These are phyloP conservation scores for Barbus barbus DNA, from an alignment of 2,113 vertebrate genomes.

Conservation along the genomic window DNA sequence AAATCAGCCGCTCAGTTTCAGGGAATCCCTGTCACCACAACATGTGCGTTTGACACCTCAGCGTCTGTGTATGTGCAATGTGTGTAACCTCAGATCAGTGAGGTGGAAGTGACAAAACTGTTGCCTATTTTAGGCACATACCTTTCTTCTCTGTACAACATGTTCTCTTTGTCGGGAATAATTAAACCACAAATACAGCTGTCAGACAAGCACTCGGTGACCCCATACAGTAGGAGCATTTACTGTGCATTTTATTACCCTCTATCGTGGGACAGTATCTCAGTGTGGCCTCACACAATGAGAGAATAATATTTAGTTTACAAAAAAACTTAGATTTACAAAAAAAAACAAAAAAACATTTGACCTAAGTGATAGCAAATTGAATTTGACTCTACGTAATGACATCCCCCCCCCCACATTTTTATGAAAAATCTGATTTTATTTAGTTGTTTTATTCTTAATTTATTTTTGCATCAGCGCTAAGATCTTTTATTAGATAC, in stretches of 20 bases:
- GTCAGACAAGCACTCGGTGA: neutral
- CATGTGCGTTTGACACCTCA: conserved; percentile 19
- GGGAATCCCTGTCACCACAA: conserved; percentile 40
- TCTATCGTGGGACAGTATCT: neutral
- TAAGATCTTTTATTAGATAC: too few species aligned
- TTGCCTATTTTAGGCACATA: conserved; percentile 32
- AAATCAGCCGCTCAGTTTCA: neutral
- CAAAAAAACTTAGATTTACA: too few species aligned
- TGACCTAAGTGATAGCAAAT: too few species aligned
- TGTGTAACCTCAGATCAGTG: neutral
- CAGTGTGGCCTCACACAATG: neutral
- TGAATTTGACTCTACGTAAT: too few species aligned
- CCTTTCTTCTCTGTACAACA: conserved; percentile 48
- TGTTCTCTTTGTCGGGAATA: conserved; percentile 51
- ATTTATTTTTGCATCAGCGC: neutral
- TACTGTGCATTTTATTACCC: neutral
- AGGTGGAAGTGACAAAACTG: conserved; percentile 10
- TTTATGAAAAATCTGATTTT: too few species aligned
- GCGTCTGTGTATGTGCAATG: too few species aligned
- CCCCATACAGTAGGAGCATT: neutral
- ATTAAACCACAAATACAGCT: conserved; percentile 26
- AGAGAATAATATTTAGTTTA: neutral
- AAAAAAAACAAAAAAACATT: too few species aligned
- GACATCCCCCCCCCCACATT: too few species aligned
- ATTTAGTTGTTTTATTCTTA: neutral